Conservation (phyloP, 2,797 vertebrate genomes). For the Halcyon leucocephala region DNA sequence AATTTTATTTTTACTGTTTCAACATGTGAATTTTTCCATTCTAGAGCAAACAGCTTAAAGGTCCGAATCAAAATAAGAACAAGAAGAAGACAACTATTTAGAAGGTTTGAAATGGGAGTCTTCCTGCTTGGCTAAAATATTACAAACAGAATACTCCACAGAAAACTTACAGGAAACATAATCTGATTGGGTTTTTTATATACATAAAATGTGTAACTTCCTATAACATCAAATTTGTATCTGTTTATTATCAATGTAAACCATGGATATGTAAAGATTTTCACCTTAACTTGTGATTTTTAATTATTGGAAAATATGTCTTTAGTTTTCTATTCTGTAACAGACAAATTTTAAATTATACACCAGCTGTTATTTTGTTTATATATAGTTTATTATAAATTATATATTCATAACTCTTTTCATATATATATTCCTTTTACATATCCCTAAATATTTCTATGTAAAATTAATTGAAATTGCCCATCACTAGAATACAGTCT, state of each 20-base stretch:
- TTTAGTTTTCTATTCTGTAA: not conserved
- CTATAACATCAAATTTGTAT: not conserved
- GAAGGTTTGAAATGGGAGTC: not conserved
- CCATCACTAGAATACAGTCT: not conserved
- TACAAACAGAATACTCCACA: not conserved
- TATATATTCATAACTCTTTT: not conserved
- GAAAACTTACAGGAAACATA: not conserved
- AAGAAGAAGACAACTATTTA: not conserved
- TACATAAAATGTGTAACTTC: not conserved
- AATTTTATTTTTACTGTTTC: slow-evolving; percentile 18
- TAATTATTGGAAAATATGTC: not conserved
- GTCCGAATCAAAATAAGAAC: not conserved
- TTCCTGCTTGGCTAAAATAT: not conserved
- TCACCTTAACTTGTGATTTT: not conserved
- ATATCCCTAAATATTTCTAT: not conserved
- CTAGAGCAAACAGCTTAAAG: not conserved
- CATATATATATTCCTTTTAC: not conserved
- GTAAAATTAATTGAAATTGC: not conserved
- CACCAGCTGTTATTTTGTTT: not conserved
- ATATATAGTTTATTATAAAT: not conserved
- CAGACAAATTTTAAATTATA: not conserved
- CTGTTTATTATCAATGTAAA: not conserved
- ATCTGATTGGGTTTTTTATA: not conserved
- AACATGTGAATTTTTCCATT: not conserved
- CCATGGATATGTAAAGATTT: not conserved